phyloP scores from a whole-genome alignment of 2,797 vertebrate genomes.

The Emydoidea blandingii region DNA sequence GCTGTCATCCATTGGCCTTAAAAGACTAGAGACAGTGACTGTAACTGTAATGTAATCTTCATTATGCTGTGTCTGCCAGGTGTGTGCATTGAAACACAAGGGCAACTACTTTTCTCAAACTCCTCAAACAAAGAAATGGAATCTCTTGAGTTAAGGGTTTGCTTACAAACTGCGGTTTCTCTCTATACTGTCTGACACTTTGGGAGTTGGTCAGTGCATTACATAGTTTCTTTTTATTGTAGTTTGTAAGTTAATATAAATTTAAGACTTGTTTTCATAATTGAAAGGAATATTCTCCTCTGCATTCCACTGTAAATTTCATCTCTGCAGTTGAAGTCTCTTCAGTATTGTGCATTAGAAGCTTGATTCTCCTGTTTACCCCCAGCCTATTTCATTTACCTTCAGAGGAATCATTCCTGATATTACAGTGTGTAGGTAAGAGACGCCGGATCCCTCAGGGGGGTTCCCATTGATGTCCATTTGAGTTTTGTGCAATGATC shows the following conservation, averaged over 20 bases:
- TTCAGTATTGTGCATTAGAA: background rate
- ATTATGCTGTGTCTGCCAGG: conserved; percentile 5
- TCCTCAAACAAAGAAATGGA: background rate
- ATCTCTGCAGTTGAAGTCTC: background rate
- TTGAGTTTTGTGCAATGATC: background rate
- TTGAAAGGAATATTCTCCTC: background rate
- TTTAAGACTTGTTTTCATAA: background rate
- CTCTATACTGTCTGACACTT: background rate
- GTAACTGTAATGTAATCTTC: conserved; percentile 29
- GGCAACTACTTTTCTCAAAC: conserved; percentile 22
- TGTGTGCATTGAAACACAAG: conserved; percentile 30
- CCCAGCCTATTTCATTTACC: background rate
- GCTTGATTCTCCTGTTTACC: background rate
- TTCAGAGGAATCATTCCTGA: background rate
- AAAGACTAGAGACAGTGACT: conserved; percentile 10
- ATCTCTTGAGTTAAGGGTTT: background rate
- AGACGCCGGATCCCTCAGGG: background rate
- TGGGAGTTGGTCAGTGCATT: background rate
- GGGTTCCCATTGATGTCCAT: background rate
- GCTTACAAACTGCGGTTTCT: background rate
- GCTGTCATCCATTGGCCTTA: conserved; percentile 7
- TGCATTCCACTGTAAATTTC: background rate
- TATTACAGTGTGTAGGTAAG: background rate
- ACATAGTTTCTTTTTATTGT: background rate
- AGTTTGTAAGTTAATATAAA: conserved; percentile 3